Evolutionary conservation across 2,888 invertebrate species (phyloP), one percentile per base, ranked within the genome.

Genomic region (Drosophila infuscata): DNA sequence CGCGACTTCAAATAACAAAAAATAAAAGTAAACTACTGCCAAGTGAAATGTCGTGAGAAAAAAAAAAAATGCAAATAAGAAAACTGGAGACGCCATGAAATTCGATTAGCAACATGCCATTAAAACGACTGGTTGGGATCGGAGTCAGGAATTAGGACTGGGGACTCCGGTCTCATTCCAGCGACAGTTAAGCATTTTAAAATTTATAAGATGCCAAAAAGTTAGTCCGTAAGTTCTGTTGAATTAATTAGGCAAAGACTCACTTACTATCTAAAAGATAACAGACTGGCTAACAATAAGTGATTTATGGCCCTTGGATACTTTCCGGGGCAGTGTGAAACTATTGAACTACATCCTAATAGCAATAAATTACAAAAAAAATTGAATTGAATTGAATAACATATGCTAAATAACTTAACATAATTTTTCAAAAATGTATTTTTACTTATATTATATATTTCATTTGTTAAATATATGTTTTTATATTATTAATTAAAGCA

Each of bases 161-260:
- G 58, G 46, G 51, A 30, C 17, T 48, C 17, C 38, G 35, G 20
- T 9, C 49, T 68, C 48, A 38, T 74, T 70, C 36, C 41, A 58
- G 66, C 56, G 70, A 67, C 83, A 85, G 88, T 88, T 81, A 88
- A 88, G 85, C 64, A 81, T 85, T 85, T 85, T 81, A 88, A 85
- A 88, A 85, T 85, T 85, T 88, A 85, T 88, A 85, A 88, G 89
- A 88, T 86, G 88, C 87, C 87, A 78, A 88, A 86, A 85, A 85
- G 87, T 85, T 88, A 74, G 81, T 74, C 86, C 72, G 81, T 76
- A 74, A 85, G 89, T 86, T 88, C 69, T 74, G 83, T 73, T 75
- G 88, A 88, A 77, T 85, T 88, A 85, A 85, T 85, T 86, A 88
- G 87, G 69, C 54, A 71, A 70, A 70, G 74, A 76, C 70, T 57